Evolutionary conservation across 1,140 invertebrate genomes (phyloP).

Genomic region (Liolophura sinensis): DNA sequence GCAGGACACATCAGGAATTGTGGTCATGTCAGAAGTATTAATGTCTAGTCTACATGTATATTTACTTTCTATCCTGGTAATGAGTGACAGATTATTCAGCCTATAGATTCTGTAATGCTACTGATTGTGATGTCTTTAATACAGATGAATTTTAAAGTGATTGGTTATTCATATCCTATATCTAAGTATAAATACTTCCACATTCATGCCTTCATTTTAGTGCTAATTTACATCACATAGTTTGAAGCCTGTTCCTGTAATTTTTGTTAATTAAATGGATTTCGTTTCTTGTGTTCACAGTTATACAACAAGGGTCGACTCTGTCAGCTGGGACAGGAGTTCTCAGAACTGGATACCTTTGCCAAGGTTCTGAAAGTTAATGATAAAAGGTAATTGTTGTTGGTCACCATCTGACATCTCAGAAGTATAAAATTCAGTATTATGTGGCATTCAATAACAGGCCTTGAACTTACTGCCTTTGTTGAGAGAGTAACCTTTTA

Average conservation of each 20-base stretch:
- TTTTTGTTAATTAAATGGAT: slow-evolving; percentile 9
- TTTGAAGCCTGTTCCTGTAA: not conserved
- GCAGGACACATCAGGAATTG: too few species aligned
- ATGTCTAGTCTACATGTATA: too few species aligned
- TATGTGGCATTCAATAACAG: not conserved
- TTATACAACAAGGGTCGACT: slow-evolving; percentile 54
- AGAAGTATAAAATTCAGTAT: not conserved
- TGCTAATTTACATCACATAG: not conserved
- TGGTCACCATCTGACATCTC: too few species aligned
- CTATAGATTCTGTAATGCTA: too few species aligned
- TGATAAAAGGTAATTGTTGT: slow-evolving; percentile 65
- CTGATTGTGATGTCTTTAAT: too few species aligned
- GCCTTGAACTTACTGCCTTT: not conserved
- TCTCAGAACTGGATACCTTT: slow-evolving; percentile 74
- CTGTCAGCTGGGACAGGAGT: slow-evolving; percentile 62
- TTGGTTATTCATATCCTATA: too few species aligned
- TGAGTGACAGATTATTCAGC: too few species aligned
- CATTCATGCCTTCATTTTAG: not conserved
- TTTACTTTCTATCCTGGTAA: too few species aligned
- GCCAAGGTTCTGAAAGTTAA: slow-evolving; percentile 72
- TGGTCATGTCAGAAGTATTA: too few species aligned
- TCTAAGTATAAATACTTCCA: too few species aligned
- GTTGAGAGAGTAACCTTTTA: too few species aligned
- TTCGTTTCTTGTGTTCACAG: slow-evolving; percentile 33
- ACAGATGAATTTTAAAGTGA: too few species aligned